Evolutionary conservation across 1,140 invertebrate species (phyloP).

Genomic region (Popillia japonica): DNA sequence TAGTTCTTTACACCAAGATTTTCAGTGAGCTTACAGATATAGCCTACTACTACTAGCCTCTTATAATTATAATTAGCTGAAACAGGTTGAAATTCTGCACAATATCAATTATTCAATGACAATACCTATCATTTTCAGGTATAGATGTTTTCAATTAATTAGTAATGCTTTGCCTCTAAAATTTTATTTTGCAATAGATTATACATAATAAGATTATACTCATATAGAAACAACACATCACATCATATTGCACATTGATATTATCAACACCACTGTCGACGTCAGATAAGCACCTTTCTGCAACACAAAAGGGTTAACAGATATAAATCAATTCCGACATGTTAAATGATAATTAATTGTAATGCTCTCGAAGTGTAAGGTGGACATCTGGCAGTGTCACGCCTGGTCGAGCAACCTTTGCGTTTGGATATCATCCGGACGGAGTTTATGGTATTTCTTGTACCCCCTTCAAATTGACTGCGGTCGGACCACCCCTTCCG

Average conservation of each 20-base stretch:
- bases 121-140: too few species aligned
- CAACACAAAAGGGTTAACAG: neutral
- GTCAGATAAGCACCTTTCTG: neutral
- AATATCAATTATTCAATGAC: too few species aligned
- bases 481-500: conserved; percentile 48
- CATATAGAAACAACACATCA: neutral
- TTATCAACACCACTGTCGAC: neutral
- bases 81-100: too few species aligned
- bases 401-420: conserved; percentile 46
- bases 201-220: too few species aligned
- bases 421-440: conserved; percentile 41
- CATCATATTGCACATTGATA: too few species aligned
- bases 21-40: too few species aligned
- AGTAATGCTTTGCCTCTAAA: too few species aligned
- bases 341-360: conserved; percentile 50
- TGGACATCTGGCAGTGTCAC: conserved; percentile 51
- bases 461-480: conserved; percentile 45
- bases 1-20: too few species aligned
- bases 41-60: too few species aligned
- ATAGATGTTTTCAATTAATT: too few species aligned
- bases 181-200: too few species aligned
- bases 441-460: conserved; percentile 48
- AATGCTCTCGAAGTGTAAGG: conserved; percentile 47
- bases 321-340: conserved; percentile 46
- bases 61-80: too few species aligned